Conservation (phyloP, 2,113 vertebrate species). For the Pseudonaja textilis region DNA sequence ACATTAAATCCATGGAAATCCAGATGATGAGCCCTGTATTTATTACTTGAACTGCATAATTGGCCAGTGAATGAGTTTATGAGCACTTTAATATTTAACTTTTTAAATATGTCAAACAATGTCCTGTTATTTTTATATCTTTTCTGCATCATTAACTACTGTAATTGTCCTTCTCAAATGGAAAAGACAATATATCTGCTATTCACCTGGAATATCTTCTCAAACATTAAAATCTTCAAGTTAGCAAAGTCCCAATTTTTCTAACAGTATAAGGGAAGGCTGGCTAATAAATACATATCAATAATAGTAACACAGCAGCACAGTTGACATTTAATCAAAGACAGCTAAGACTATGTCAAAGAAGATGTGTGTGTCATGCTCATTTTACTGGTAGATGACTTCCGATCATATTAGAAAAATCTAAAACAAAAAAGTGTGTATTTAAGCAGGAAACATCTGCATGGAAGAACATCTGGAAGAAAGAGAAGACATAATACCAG, state of each 20-base stretch:
- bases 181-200: background rate
- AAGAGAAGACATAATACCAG: background rate
- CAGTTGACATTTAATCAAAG: background rate
- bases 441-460: background rate
- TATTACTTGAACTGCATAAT: background rate
- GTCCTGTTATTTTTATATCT: background rate
- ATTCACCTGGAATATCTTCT: background rate
- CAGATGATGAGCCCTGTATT: background rate
- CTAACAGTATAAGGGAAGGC: background rate
- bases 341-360: background rate
- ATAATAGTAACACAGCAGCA: background rate
- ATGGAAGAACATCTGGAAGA: background rate
- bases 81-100: background rate
- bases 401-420: background rate
- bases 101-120: background rate
- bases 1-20: background rate
- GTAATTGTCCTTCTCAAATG: background rate
- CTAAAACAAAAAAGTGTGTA: background rate
- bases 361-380: background rate
- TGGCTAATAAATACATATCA: background rate
- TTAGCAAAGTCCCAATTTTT: background rate
- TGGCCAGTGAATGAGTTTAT: background rate
- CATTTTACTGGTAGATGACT: background rate
- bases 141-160: background rate
- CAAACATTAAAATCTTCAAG: background rate